Base-by-base conservation (phyloP, 2,113 vertebrate species). In the Anas platyrhynchos region DNA sequence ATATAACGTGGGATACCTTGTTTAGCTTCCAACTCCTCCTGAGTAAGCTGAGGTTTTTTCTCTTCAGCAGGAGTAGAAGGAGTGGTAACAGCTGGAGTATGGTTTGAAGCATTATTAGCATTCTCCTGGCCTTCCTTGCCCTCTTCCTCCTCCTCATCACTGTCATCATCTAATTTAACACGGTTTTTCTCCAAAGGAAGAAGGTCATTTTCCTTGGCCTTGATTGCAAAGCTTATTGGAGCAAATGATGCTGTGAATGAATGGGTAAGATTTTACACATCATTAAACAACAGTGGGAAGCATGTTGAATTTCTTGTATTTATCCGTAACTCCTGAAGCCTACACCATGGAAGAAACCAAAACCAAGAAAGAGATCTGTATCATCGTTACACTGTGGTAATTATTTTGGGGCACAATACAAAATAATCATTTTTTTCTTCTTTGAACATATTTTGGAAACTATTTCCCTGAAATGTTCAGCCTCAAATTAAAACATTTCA, bases 221-320 rank as follows among this genome's bases (percentile, higher is more conserved):
- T 99, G 96, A 99, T 99, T 32, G 99, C 99, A 96, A 99, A 99
- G 94, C 99, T 99, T 97, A 99, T 99, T 27, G 99, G 99, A 27
- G 99, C 99, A 97, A 99, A 99, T 5, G 99, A 98, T 52, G 98
- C 99, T 99, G 96, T 68, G 81, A 85, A 94, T 91, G 87, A 96
- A 96, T 9, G 15, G 44, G 68, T 48, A 31, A 96, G 68, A 93
- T 86, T 83, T 62, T 81, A 96, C 20, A 63, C 29, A 50, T 41
- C 65, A 55, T 81, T 87, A 89, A 76, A 69, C 36, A 41, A 61
- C 61, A 61, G 43, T 0, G 73, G 65, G 93, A 90, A 76, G 32
- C 58, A 83, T 15, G 21, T 14, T 80, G 22, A 43, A 43, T 77
- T 71, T 75, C 67, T 61, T 71, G 26, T 68, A 31, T 93, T 89